phyloP scores from a whole-genome alignment of 2,888 invertebrate genomes.

The Drosophila crucigera region DNA sequence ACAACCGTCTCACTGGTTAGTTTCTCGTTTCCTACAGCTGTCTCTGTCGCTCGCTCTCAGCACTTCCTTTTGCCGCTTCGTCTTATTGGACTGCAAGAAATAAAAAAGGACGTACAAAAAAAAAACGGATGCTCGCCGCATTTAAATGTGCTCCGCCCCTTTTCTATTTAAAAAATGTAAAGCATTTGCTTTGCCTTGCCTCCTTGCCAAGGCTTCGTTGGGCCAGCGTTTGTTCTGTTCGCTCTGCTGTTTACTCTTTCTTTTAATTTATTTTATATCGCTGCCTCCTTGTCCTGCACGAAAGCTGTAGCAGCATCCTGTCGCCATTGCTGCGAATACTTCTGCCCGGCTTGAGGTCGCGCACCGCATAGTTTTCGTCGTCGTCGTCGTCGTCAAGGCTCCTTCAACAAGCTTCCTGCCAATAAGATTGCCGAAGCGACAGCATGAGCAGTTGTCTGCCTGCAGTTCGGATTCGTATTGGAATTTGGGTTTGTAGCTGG shows the following conservation, averaged over 20 bases:
- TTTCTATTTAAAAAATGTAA: slow-evolving; percentile 81
- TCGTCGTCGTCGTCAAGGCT: slow-evolving; percentile 37
- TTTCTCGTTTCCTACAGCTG: slow-evolving; percentile 41
- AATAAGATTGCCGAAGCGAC: slow-evolving; percentile 67
- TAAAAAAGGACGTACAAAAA: slow-evolving; percentile 38
- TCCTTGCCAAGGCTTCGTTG: slow-evolving; percentile 17
- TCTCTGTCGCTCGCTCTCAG: slow-evolving; percentile 43
- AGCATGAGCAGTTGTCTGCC: slow-evolving; percentile 20
- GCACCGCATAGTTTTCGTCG: slow-evolving; percentile 22
- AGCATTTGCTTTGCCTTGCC: slow-evolving; percentile 61
- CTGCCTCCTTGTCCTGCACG: slow-evolving; percentile 57
- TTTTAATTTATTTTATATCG: slow-evolving; percentile 79
- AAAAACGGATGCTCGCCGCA: slow-evolving; percentile 54
- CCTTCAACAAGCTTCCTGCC: slow-evolving; percentile 63
- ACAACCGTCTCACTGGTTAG: slow-evolving; percentile 32
- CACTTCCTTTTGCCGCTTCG: slow-evolving; percentile 60
- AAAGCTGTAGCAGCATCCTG: slow-evolving; percentile 29
- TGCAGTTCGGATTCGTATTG: slow-evolving; percentile 9
- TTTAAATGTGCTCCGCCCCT: slow-evolving; percentile 83
- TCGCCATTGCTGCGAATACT: slow-evolving; percentile 41
- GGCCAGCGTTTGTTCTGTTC: slow-evolving; percentile 18
- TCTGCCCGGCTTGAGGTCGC: slow-evolving; percentile 73
- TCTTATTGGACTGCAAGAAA: slow-evolving; percentile 78
- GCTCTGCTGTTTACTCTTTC: slow-evolving; percentile 66
- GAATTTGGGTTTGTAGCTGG: background rate